Conservation (phyloP, 2,113 vertebrate genomes). For the Orientallactaga bullata region DNA sequence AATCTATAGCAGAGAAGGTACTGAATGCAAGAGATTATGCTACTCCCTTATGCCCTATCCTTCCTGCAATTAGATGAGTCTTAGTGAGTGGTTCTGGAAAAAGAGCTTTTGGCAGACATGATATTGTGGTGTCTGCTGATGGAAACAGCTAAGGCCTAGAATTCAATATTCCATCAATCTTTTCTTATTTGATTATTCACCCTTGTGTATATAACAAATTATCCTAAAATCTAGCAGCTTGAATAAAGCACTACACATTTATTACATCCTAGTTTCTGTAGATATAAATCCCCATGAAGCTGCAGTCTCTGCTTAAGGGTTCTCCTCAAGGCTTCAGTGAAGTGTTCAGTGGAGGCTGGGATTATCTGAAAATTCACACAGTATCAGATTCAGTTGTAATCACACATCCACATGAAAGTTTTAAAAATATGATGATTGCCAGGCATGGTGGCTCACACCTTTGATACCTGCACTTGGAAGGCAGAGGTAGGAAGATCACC, state of each 20-base stretch:
- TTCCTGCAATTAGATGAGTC: not conserved
- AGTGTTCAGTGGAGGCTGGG: rapidly evolving
- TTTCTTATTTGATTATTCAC: not conserved
- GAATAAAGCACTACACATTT: not conserved
- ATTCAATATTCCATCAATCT: not conserved
- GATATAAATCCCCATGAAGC: not conserved
- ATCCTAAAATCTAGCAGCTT: not conserved
- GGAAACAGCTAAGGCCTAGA: not conserved
- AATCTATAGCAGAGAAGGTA: not conserved
- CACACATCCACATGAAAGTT: not conserved
- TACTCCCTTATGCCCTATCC: not conserved
- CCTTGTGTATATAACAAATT: not conserved
- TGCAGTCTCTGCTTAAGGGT: not conserved
- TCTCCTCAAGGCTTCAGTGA: not conserved
- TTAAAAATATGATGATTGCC: not conserved
- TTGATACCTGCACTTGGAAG: no score
- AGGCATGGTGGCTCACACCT: no score
- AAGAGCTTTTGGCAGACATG: not conserved
- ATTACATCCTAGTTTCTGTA: not conserved
- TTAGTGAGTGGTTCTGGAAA: not conserved
- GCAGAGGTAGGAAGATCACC: no score
- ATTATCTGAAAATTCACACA: not conserved
- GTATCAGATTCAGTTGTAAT: not conserved
- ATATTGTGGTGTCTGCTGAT: not conserved
- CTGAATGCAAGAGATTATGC: not conserved